A percentile compares a stretch with the other conserved stretches of the same genome.
These are phyloP conservation scores for Bos javanicus DNA, from an alignment of 2,113 vertebrate genomes.

Conservation along the genomic window DNA sequence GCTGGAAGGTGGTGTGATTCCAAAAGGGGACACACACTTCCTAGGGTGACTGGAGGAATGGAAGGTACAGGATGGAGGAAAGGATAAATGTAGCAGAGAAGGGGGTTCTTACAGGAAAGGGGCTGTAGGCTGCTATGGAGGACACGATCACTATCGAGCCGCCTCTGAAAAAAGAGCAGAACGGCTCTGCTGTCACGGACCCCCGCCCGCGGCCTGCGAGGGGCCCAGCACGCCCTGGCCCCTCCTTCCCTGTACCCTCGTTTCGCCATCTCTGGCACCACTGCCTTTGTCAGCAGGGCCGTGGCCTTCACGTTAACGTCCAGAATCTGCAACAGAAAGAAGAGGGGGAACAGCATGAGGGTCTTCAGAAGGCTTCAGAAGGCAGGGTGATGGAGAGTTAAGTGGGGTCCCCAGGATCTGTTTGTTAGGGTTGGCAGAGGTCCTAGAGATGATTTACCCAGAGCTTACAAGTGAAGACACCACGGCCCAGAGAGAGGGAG, in stretches of 20 bases:
- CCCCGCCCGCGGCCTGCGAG: rapidly evolving
- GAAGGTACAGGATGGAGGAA: not conserved
- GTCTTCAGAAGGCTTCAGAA: not conserved
- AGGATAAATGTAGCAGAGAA: not conserved
- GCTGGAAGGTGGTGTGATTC: not conserved
- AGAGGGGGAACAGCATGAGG: not conserved
- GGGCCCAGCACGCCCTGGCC: not conserved
- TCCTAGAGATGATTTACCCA: not conserved
- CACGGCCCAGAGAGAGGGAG: not conserved
- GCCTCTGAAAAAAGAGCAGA: slow-evolving; percentile 78
- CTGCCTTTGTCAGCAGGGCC: slow-evolving; percentile 87
- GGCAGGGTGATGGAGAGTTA: not conserved
- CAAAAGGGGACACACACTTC: not conserved
- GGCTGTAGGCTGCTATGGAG: slow-evolving; percentile 85
- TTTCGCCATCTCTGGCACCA: slow-evolving; percentile 89
- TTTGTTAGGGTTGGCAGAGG: not conserved
- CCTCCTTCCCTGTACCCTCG: slow-evolving; percentile 82
- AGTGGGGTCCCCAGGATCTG: not conserved
- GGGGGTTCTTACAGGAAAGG: slow-evolving; percentile 80
- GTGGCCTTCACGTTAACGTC: slow-evolving; percentile 87
- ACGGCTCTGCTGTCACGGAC: not conserved
- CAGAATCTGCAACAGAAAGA: slow-evolving; percentile 80
- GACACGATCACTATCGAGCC: slow-evolving; percentile 89
- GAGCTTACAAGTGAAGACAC: not conserved
- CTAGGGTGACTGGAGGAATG: not conserved